phyloP scores from a whole-genome alignment of 1,140 invertebrate species.

The Zophobas atratus region DNA sequence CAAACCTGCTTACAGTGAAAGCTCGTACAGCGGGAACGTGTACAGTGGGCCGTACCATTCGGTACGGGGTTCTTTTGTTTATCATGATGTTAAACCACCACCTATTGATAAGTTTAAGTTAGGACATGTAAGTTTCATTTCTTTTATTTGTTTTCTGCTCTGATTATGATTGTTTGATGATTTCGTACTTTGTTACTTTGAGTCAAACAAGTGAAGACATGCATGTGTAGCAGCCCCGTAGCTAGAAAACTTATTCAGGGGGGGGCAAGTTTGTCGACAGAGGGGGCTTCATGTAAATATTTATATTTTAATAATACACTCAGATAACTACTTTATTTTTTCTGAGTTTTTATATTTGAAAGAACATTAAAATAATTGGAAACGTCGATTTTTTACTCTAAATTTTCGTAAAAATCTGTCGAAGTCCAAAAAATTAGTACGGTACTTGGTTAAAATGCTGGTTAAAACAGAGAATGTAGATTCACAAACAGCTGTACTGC shows the following conservation, averaged over 20 bases:
- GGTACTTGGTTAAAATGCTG: too few species aligned
- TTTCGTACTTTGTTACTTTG: conserved; percentile 20
- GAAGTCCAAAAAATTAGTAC: too few species aligned
- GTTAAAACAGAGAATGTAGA: too few species aligned
- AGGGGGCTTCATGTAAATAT: neutral
- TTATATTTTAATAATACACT: neutral
- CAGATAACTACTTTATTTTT: too few species aligned
- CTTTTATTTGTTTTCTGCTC: conserved; percentile 21
- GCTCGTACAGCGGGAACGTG: conserved; percentile 90
- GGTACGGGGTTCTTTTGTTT: conserved; percentile 90
- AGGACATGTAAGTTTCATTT: conserved; percentile 70
- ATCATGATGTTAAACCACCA: conserved; percentile 84
- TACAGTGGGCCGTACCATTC: conserved; percentile 89
- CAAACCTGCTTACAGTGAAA: conserved; percentile 88
- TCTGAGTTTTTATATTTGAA: too few species aligned
- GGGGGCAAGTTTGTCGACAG: too few species aligned
- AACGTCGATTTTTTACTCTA: too few species aligned
- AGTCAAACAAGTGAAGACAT: conserved; percentile 15
- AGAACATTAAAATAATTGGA: too few species aligned
- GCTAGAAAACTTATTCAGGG: neutral
- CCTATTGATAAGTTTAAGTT: conserved; percentile 75
- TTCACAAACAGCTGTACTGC: too few species aligned
- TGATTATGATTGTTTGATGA: conserved; percentile 17
- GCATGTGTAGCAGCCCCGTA: neutral
- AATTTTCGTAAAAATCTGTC: too few species aligned